Base-by-base conservation (phyloP, 2,113 vertebrate genomes). In the Cololabis saira region DNA sequence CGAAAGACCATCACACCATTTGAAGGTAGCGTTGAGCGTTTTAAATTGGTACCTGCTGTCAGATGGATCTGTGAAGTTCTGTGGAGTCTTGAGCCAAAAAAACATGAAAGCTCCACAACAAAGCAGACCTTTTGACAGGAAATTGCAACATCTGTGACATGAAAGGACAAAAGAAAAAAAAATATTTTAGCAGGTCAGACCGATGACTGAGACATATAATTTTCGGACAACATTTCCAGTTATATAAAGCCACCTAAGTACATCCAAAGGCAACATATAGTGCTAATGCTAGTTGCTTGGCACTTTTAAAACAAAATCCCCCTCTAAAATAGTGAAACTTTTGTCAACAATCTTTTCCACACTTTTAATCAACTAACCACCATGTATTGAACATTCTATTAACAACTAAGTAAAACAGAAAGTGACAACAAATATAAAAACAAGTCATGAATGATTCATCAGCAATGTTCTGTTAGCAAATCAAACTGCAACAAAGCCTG, bases 51-150 rank as follows among this genome's bases (percentile, higher is more conserved):
- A 68, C 58, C 67, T 74, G 59, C 67, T 66, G 71, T 22, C 63
- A 65, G 65, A 52, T 67, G 45, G 51, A 48, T 58, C 43, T 67
- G 30, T 56, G 52, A 78, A 69, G 67, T 73, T 61, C 58, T 40
- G 30, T 14, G 9, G 19, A 15, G 37, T 57, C 19, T 13, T 12
- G 51, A 58, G 71, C 60, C 67, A 78, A 66, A 75, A 37, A 62
- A 78, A 75, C 63, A 79, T 79, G 15, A 79, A 79, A 82, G 71
- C 19, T 6, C 17, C 12, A 63, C 71, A 81, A 69, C 78, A 85
- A 79, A 76, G 82, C 53, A 13, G 53, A 70, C 42, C 49, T 30
- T 78, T 63, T 66, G 71, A 76, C 75, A 76, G 68, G 68, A 55
- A 45, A 37, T 24, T 55, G 71, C 33, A 50, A 47, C 40, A 71